phyloP scores from a whole-genome alignment of 2,797 vertebrate species.

The Trichosurus vulpecula region DNA sequence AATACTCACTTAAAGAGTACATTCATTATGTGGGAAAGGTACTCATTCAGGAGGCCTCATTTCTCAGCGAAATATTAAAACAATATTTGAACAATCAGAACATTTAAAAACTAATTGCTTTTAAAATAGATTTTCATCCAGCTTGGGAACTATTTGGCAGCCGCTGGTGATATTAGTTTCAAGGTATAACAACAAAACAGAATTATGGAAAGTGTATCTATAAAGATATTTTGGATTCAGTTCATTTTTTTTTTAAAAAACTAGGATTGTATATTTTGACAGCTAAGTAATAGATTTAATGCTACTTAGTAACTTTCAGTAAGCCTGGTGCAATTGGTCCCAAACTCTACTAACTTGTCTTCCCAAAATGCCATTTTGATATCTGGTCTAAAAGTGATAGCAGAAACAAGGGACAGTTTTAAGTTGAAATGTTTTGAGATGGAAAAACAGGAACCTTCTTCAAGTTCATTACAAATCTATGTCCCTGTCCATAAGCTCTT shows the following conservation, averaged over 20 bases:
- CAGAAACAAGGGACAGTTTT: background rate
- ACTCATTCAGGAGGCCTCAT: background rate
- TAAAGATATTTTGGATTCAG: background rate
- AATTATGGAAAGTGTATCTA: background rate
- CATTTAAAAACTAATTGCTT: background rate
- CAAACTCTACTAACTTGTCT: background rate
- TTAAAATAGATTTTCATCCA: background rate
- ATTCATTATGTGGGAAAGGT: background rate
- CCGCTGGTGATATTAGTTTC: background rate
- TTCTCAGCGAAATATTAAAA: too few relatives aligned
- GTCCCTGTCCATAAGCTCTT: background rate
- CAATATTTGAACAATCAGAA: background rate
- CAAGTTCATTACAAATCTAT: background rate
- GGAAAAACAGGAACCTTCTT: background rate
- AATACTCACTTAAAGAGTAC: background rate
- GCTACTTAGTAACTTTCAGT: too few relatives aligned
- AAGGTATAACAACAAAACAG: background rate
- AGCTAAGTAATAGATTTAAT: background rate
- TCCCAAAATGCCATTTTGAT: background rate
- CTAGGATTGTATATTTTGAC: background rate
- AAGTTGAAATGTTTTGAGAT: background rate
- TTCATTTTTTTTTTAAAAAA: background rate
- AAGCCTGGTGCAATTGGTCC: background rate
- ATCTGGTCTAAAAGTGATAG: background rate
- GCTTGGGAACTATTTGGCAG: background rate